A percentile compares a stretch with the other conserved stretches of the same genome.
phyloP scores from a whole-genome alignment of 2,797 vertebrate genomes.

The Urosaurus nigricauda region DNA sequence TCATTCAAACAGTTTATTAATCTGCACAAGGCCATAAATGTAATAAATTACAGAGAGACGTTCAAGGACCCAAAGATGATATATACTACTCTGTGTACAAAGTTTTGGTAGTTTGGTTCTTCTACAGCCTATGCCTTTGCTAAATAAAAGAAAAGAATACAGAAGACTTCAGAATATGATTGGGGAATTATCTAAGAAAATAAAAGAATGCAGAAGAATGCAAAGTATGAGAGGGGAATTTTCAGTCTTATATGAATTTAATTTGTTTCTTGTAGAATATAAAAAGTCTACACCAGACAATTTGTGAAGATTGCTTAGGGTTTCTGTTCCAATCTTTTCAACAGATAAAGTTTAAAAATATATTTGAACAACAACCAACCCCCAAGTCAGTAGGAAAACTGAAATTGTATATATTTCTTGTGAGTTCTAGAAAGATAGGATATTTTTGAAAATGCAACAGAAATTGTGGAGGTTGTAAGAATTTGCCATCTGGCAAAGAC shows the following conservation, averaged over 20 bases:
- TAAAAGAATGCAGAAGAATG: too few relatives aligned
- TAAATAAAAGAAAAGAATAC: not conserved
- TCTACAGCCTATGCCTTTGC: not conserved
- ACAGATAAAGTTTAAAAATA: fast-evolving
- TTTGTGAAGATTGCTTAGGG: not conserved
- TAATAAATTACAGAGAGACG: not conserved
- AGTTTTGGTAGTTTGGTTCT: not conserved
- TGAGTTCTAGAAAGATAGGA: slow-evolving; percentile 31
- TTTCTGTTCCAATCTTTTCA: not conserved
- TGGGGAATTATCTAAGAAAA: too few relatives aligned
- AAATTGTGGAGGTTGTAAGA: slow-evolving; percentile 57
- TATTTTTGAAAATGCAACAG: slow-evolving; percentile 53
- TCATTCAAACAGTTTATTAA: not conserved
- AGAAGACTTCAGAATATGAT: not conserved
- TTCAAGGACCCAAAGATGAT: not conserved
- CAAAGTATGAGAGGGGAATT: not conserved
- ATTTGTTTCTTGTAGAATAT: not conserved
- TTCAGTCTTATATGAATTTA: not conserved
- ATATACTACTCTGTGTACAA: not conserved
- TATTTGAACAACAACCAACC: not conserved
- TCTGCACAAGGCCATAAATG: not conserved
- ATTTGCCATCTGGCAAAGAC: slow-evolving; percentile 78
- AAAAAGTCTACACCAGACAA: not conserved
- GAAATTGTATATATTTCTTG: slow-evolving; percentile 38
- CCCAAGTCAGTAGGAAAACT: not conserved